Evolutionary conservation across 2,888 invertebrate species (phyloP).

Genomic region (Dione vanillae): DNA sequence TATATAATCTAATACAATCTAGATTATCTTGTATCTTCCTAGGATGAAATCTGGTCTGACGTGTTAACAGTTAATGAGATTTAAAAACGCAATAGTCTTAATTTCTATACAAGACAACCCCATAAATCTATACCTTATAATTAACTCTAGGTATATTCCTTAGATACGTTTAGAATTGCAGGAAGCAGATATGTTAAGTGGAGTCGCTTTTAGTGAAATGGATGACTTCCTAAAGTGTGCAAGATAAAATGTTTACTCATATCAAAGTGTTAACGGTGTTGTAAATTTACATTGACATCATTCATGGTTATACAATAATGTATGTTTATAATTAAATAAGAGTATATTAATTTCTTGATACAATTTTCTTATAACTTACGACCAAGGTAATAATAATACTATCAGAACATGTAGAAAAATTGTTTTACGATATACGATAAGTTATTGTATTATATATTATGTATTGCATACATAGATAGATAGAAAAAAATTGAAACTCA

Average conservation of each 20-base stretch:
- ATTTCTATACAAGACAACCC: slow-evolving; percentile 21
- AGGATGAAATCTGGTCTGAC: neutral
- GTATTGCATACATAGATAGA: too few species aligned
- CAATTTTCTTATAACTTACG: neutral
- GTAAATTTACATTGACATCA: slow-evolving; percentile 5
- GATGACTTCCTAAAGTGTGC: slow-evolving; percentile 35
- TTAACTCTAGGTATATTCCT: slow-evolving; percentile 34
- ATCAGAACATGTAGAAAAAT: too few species aligned
- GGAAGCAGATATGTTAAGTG: slow-evolving; percentile 40
- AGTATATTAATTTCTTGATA: neutral
- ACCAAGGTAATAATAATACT: neutral
- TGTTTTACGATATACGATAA: too few species aligned
- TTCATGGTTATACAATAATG: neutral
- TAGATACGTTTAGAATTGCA: slow-evolving; percentile 37
- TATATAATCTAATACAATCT: too few species aligned
- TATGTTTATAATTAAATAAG: neutral
- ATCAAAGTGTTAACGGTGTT: slow-evolving; percentile 12
- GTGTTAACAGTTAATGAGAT: slow-evolving; percentile 23
- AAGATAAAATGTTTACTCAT: slow-evolving; percentile 35
- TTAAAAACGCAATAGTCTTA: slow-evolving; percentile 30
- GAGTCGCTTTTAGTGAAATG: slow-evolving; percentile 35
- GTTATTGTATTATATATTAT: too few species aligned
- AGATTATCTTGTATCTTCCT: too few species aligned
- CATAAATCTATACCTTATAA: slow-evolving; percentile 38
- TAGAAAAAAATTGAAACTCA: too few species aligned